Evolutionary conservation across 2,888 invertebrate species (phyloP).

Genomic region (Metacarcinus magister): DNA sequence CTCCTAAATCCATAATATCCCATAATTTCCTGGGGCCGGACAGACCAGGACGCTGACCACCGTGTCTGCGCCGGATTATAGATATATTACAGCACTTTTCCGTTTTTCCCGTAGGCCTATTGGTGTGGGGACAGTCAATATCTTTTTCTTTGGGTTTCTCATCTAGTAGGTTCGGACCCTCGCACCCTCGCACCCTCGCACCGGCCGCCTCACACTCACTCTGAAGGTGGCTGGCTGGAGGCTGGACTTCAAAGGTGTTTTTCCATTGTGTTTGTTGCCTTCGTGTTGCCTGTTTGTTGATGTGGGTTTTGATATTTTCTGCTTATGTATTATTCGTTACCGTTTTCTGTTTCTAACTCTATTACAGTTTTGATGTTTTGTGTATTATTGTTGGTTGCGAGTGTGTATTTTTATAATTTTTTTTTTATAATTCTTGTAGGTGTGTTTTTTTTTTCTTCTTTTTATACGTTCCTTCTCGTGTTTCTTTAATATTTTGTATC

Average conservation of each 20-base stretch:
- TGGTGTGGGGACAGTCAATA: constrained; percentile 41
- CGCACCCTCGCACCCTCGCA: neutral
- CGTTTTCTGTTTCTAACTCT: no score
- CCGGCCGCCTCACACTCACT: neutral
- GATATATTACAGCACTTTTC: constrained; percentile 11
- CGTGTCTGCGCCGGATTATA: constrained; percentile 36
- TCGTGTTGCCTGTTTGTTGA: neutral
- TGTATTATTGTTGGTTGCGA: no score
- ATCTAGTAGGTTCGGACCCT: neutral
- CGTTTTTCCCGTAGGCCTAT: constrained; percentile 41
- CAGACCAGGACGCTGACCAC: constrained; percentile 23
- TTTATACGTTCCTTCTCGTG: no score
- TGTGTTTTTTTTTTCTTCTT: no score
- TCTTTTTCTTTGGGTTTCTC: neutral
- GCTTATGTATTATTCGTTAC: neutral
- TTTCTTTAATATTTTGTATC: no score
- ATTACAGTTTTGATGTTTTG: no score
- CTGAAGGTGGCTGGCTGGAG: neutral
- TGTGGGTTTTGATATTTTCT: neutral
- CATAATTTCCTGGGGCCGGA: constrained; percentile 44
- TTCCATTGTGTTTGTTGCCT: neutral
- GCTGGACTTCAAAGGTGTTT: constrained; percentile 36
- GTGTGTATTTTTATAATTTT: no score
- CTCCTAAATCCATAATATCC: constrained; percentile 48
- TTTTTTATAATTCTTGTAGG: no score